These are phyloP conservation scores for Cyrtodaria siliqua DNA, from an alignment of 2,888 invertebrate species.

Conservation along the genomic window DNA sequence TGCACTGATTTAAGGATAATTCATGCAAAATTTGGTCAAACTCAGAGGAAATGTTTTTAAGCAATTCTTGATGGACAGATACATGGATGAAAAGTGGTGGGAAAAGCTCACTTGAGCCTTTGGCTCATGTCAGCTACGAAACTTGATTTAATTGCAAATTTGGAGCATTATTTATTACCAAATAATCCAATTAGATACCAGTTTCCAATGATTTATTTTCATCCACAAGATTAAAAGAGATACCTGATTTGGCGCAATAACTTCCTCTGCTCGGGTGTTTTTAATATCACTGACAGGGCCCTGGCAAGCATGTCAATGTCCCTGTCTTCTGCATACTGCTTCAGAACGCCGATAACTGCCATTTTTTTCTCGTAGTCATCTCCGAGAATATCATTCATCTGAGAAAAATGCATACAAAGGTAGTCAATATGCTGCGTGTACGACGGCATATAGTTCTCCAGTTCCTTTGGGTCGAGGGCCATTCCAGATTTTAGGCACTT, in stretches of 20 bases:
- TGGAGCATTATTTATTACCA: too few relatives aligned
- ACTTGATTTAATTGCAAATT: too few relatives aligned
- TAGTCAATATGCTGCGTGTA: conserved; percentile 66
- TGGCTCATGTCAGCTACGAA: too few relatives aligned
- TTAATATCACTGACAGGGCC: conserved; percentile 74
- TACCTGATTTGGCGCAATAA: conserved; percentile 80
- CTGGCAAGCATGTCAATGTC: conserved; percentile 80
- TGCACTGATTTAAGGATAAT: too few relatives aligned
- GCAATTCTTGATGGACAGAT: too few relatives aligned
- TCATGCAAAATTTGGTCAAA: too few relatives aligned
- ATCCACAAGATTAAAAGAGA: too few relatives aligned
- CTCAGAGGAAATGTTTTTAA: too few relatives aligned
- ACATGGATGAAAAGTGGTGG: too few relatives aligned
- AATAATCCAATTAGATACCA: too few relatives aligned
- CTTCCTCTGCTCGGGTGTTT: conserved; percentile 73
- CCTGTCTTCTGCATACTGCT: conserved; percentile 84
- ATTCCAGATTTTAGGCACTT: conserved; percentile 53
- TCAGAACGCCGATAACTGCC: conserved; percentile 83
- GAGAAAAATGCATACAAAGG: conserved; percentile 68
- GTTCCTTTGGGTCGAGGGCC: conserved; percentile 61
- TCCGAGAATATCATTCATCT: conserved; percentile 79
- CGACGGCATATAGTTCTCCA: conserved; percentile 63
- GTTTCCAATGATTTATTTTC: too few relatives aligned
- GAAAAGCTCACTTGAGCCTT: too few relatives aligned
- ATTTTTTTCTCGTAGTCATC: conserved; percentile 81